Conservation (phyloP, 2,113 vertebrate genomes). For the Glaucomys volans region DNA sequence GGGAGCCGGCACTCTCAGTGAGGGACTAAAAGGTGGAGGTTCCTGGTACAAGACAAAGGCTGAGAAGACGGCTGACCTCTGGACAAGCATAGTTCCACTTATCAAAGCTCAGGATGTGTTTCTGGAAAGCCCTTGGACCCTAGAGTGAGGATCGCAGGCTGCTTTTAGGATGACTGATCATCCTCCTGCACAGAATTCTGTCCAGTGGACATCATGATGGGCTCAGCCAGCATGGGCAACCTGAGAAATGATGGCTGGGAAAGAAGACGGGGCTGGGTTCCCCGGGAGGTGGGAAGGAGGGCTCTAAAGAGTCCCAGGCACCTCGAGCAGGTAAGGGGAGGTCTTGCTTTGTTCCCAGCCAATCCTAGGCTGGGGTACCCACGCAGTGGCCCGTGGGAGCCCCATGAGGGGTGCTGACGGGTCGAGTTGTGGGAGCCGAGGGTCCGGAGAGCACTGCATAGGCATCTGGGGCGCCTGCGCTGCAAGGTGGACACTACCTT, state of each 20-base stretch:
- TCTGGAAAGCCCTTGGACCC: neutral
- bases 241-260: neutral
- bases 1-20: neutral
- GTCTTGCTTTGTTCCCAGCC: neutral
- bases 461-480: neutral
- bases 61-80: neutral
- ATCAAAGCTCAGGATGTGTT: neutral
- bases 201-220: neutral
- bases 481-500: constrained; percentile 86
- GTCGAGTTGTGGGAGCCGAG: no score
- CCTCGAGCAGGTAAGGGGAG: neutral
- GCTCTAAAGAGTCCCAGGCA: neutral
- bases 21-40: neutral
- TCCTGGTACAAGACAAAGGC: neutral
- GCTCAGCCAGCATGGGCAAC: neutral
- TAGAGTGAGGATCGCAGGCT: neutral
- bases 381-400: no score
- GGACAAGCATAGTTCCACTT: neutral
- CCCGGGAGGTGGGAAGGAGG: neutral
- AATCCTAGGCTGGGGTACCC: neutral
- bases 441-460: neutral
- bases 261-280: neutral
- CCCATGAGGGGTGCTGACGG: no score
- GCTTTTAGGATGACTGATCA: neutral
- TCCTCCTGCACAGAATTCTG: neutral